phyloP scores from a whole-genome alignment of 2,113 vertebrate genomes.

The Phycodurus eques region DNA sequence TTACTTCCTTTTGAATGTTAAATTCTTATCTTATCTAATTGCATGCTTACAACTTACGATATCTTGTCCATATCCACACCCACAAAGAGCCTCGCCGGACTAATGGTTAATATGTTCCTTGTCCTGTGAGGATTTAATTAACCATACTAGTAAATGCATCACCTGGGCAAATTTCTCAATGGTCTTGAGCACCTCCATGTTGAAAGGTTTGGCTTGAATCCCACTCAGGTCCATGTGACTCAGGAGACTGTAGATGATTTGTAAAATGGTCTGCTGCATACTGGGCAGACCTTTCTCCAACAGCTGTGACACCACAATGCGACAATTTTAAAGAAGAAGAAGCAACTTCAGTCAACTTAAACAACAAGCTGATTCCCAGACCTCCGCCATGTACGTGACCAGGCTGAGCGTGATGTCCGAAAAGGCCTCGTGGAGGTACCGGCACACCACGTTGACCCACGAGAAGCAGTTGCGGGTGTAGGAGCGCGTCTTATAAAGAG shows the following conservation, averaged over 20 bases:
- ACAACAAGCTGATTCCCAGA: conserved; percentile 43
- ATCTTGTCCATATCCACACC: too few relatives aligned
- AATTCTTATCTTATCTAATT: too few relatives aligned
- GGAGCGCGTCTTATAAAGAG: conserved; percentile 92
- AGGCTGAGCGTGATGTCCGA: conserved; percentile 87
- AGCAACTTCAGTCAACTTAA: not conserved
- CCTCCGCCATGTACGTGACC: conserved; percentile 95
- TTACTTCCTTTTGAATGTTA: too few relatives aligned
- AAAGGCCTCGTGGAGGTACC: conserved; percentile 95
- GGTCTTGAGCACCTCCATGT: conserved; percentile 92
- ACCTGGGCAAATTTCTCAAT: conserved; percentile 98
- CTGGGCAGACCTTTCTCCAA: conserved; percentile 93
- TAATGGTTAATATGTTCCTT: too few relatives aligned
- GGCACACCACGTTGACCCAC: conserved; percentile 95
- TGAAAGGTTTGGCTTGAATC: conserved; percentile 92
- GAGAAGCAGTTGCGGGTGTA: conserved; percentile 93
- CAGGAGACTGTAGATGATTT: conserved; percentile 94
- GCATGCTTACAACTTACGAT: too few relatives aligned
- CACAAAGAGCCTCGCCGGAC: too few relatives aligned
- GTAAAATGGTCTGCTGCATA: conserved; percentile 93
- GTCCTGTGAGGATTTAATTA: too few relatives aligned
- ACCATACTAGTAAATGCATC: conserved; percentile 28
- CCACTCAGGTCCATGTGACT: conserved; percentile 91
- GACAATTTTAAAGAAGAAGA: conserved; percentile 4
- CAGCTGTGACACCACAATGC: conserved; percentile 71